phyloP scores from a whole-genome alignment of 2,113 vertebrate genomes.

The Protobothrops flavoviridis region DNA sequence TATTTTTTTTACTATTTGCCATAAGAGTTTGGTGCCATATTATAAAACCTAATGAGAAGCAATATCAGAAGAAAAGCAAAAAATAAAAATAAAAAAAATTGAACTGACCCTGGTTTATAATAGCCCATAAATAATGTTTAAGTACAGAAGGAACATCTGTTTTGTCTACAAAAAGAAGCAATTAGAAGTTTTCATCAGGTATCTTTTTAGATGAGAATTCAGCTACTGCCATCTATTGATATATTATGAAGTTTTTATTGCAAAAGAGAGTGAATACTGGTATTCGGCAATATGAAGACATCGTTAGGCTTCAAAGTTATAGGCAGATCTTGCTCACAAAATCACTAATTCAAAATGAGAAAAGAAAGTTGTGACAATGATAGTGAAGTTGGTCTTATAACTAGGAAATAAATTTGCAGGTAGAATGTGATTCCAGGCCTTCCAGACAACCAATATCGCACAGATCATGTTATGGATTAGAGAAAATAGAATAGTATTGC shows the following conservation, averaged over 20 bases:
- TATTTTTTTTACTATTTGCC: neutral
- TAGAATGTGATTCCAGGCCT: neutral
- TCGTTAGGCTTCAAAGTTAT: neutral
- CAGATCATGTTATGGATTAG: neutral
- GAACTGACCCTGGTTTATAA: conserved; percentile 26
- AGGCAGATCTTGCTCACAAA: conserved; percentile 14
- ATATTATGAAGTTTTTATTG: conserved; percentile 29
- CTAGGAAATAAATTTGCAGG: neutral
- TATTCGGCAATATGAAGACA: neutral
- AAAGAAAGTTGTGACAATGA: conserved; percentile 1
- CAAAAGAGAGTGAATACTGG: neutral
- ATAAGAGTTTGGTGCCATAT: neutral
- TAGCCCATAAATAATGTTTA: conserved; percentile 34
- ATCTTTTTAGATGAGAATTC: conserved; percentile 34
- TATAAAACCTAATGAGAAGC: conserved; percentile 11
- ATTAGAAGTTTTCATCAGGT: conserved; percentile 19
- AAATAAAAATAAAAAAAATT: conserved; percentile 6
- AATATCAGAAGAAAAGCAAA: conserved; percentile 19
- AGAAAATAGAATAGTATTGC: neutral
- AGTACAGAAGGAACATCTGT: neutral
- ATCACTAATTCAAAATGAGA: conserved; percentile 4
- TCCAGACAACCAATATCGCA: neutral
- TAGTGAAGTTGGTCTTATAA: neutral
- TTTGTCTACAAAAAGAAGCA: conserved; percentile 6
- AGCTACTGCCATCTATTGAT: conserved; percentile 59